Base-by-base conservation (phyloP, 2,113 vertebrate genomes). In the Progne subis region DNA sequence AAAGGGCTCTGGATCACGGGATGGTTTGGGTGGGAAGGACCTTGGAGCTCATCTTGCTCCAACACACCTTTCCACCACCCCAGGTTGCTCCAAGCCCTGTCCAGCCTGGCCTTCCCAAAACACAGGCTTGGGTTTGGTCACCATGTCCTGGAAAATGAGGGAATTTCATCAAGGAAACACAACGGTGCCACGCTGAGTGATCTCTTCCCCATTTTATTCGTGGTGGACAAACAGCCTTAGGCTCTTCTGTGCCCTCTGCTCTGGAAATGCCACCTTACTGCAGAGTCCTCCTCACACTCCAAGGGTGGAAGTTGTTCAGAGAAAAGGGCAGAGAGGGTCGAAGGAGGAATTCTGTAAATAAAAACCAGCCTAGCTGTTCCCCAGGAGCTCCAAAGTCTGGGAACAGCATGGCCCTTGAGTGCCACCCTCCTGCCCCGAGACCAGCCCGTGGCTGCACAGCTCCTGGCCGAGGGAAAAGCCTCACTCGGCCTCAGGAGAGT, bases 171-270 rank as follows among this genome's bases (percentile, higher is more conserved):
- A 4, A 12, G 46, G 31, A 39, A 29, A 56, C 29, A 57, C 7
- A n/a, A 3, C 7, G 1, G 1, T 0, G 14, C 24, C 28, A 8
- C 1, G 16, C 16, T 64, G 34, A 29, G 8, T 3, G 20, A 44
- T 32, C 29, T 26, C 37, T 10, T 49, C 24, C 21, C 21, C 4
- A 0, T 17, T 49, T 29, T 29, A 7, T 23, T 28, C 23, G 7
- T 4, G 63, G 39, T 5, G 55, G 43, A 4, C 71, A 65, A 78
- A 53, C 6, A 52, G 9, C 25, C 47, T 31, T 8, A 43, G 32
- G 57, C 46, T 60, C 50, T 47, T 43, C 63, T 78, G 47, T 29
- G 17, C 21, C 18, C 37, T 39, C 52, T 57, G 21, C 61, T 64
- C 60, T 69, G 71, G 56, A 56, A 94, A 43, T 15, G 25, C 4